Evolutionary conservation across 2,797 vertebrate genomes (phyloP).

Genomic region (Alauda arvensis): DNA sequence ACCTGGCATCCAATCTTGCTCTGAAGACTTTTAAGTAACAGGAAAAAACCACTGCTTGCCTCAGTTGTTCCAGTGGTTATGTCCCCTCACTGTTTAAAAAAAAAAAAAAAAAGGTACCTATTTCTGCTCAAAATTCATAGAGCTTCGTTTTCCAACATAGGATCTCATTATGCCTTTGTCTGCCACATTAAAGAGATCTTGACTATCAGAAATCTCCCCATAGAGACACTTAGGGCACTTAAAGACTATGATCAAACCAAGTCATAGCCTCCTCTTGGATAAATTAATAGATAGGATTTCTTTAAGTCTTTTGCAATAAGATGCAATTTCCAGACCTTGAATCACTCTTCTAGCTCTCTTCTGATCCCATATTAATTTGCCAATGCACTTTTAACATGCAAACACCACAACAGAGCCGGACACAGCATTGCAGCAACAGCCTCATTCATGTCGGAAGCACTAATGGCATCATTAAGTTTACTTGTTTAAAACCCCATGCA

Average conservation of each 20-base stretch:
- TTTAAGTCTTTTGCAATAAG: slow-evolving; percentile 35
- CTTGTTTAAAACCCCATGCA: slow-evolving; percentile 37
- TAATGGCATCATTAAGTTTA: slow-evolving; percentile 45
- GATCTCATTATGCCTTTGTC: slow-evolving; percentile 66
- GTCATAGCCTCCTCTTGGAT: slow-evolving; percentile 52
- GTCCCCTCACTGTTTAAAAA: background rate
- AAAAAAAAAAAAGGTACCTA: background rate
- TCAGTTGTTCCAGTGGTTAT: slow-evolving; percentile 11
- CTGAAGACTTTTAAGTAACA: slow-evolving; percentile 29
- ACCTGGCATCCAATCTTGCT: slow-evolving; percentile 43
- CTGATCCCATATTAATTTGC: slow-evolving; percentile 38
- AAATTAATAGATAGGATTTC: slow-evolving; percentile 58
- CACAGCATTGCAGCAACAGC: background rate
- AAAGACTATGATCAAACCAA: slow-evolving; percentile 61
- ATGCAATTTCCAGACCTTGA: slow-evolving; percentile 28
- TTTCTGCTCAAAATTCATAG: slow-evolving; percentile 36
- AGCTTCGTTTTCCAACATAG: slow-evolving; percentile 29
- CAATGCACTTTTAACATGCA: slow-evolving; percentile 1
- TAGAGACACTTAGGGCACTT: slow-evolving; percentile 62
- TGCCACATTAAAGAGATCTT: slow-evolving; percentile 60
- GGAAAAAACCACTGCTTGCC: slow-evolving; percentile 22
- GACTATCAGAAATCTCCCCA: slow-evolving; percentile 62
- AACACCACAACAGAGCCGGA: background rate
- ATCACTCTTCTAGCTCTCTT: slow-evolving; percentile 22
- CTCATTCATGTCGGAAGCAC: background rate